These are phyloP conservation scores for Rallus crepitans DNA, from an alignment of 2,797 vertebrate species.

Conservation along the genomic window DNA sequence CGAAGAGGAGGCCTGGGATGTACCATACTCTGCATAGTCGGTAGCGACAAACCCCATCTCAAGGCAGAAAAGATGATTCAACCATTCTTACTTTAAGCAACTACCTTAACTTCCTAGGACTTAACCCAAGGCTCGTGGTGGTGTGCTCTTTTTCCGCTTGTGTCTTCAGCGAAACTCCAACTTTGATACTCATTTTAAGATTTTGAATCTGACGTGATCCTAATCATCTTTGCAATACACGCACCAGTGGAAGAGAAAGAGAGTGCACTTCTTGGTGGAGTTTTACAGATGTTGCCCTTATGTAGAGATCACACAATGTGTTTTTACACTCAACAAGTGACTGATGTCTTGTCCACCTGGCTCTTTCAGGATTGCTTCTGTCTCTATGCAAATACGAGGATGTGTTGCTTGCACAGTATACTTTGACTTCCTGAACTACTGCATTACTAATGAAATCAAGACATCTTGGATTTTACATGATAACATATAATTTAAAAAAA, in stretches of 20 bases:
- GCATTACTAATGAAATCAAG: not conserved
- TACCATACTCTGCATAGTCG: not conserved
- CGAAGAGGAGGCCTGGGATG: not conserved
- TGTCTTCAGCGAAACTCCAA: not conserved
- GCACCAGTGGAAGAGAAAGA: not conserved
- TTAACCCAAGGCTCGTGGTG: not conserved
- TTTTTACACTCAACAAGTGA: not conserved
- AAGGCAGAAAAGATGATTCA: not conserved
- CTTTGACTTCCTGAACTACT: not conserved
- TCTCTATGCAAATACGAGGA: not conserved
- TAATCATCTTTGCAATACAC: not conserved
- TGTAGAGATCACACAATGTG: not conserved
- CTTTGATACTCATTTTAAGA: not conserved
- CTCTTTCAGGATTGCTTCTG: not conserved
- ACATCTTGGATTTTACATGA: not conserved
- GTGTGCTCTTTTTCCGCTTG: not conserved
- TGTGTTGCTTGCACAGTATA: not conserved
- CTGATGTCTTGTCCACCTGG: not conserved
- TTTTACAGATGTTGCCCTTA: not conserved
- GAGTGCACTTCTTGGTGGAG: rapidly evolving
- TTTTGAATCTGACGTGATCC: not conserved
- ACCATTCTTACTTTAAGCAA: not conserved
- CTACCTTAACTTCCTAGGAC: not conserved
- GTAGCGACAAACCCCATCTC: not conserved
- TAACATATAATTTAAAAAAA: not conserved